phyloP scores from a whole-genome alignment of 2,888 invertebrate genomes.

The Dyspetes luteomarginatus region DNA sequence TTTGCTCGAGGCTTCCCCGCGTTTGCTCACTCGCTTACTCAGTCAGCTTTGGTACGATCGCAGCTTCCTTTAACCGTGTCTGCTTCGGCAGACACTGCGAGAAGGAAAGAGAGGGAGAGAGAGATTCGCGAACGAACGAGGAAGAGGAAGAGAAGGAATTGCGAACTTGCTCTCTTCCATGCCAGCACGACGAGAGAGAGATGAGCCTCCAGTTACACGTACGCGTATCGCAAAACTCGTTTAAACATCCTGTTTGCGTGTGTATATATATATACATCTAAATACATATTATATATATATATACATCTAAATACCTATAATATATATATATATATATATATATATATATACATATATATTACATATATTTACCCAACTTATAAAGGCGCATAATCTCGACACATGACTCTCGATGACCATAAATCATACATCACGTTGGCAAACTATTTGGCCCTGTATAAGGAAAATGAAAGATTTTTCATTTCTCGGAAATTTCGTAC shows the following conservation, averaged over 20 bases:
- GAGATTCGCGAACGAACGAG: slow-evolving; percentile 45
- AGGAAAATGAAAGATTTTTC: not conserved
- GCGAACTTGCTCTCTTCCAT: slow-evolving; percentile 58
- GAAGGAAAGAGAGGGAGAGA: slow-evolving; percentile 24
- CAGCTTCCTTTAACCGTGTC: slow-evolving; percentile 54
- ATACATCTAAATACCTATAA: not conserved
- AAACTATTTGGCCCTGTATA: not conserved
- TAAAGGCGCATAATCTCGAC: not conserved
- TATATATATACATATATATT: too few relatives aligned
- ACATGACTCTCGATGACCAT: not conserved
- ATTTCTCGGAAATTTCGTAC: slow-evolving; percentile 13
- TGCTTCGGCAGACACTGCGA: slow-evolving; percentile 28
- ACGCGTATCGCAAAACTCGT: slow-evolving; percentile 61
- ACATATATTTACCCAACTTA: too few relatives aligned
- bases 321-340: too few relatives aligned
- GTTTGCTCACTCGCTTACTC: slow-evolving; percentile 69
- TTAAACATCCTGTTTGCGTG: slow-evolving; percentile 49
- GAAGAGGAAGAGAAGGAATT: slow-evolving; percentile 51
- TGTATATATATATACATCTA: slow-evolving; percentile 12
- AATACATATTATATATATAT: not conserved
- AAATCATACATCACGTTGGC: not conserved
- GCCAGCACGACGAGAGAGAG: slow-evolving; percentile 59
- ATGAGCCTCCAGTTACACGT: slow-evolving; percentile 51
- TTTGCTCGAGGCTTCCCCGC: slow-evolving; percentile 61
- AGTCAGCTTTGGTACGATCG: slow-evolving; percentile 67